phyloP scores from a whole-genome alignment of 1,140 invertebrate genomes.

The Glossosoma conforme region DNA sequence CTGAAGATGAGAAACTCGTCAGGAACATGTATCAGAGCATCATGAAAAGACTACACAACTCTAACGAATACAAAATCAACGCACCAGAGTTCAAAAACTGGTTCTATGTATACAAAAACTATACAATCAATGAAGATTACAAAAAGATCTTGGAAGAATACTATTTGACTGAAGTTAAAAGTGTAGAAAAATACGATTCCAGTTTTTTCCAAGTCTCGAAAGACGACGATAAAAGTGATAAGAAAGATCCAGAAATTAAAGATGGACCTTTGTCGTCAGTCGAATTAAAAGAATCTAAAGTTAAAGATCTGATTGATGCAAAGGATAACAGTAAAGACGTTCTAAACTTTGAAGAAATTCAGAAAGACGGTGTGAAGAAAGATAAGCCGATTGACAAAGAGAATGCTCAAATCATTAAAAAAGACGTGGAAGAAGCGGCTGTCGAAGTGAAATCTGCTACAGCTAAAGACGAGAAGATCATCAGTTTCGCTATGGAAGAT shows the following conservation, averaged over 20 bases:
- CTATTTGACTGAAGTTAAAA: constrained; percentile 57
- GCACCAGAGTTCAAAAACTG: constrained; percentile 59
- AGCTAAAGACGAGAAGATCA: constrained; percentile 43
- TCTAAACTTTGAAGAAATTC: constrained; percentile 11
- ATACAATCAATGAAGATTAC: constrained; percentile 54
- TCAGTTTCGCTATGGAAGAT: constrained; percentile 47
- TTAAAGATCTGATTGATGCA: constrained; percentile 12
- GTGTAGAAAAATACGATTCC: constrained; percentile 47
- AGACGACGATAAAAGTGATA: constrained; percentile 30
- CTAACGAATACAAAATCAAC: constrained; percentile 48
- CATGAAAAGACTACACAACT: constrained; percentile 49
- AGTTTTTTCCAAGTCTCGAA: constrained; percentile 32
- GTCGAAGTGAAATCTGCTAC: constrained; percentile 28
- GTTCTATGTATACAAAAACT: constrained; percentile 61
- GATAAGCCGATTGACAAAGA: neutral
- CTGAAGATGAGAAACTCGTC: constrained; percentile 44
- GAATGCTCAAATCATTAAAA: constrained; percentile 33
- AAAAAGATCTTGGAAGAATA: constrained; percentile 52
- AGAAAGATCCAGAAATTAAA: constrained; percentile 25
- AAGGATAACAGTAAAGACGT: constrained; percentile 30
- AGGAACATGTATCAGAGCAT: constrained; percentile 48
- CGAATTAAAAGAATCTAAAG: constrained; percentile 33
- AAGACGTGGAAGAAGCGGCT: constrained; percentile 30
- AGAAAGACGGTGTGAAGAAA: constrained; percentile 20
- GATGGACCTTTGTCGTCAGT: constrained; percentile 25